Conservation (phyloP, 2,797 vertebrate genomes). For the Pangasius sanitwongsei region DNA sequence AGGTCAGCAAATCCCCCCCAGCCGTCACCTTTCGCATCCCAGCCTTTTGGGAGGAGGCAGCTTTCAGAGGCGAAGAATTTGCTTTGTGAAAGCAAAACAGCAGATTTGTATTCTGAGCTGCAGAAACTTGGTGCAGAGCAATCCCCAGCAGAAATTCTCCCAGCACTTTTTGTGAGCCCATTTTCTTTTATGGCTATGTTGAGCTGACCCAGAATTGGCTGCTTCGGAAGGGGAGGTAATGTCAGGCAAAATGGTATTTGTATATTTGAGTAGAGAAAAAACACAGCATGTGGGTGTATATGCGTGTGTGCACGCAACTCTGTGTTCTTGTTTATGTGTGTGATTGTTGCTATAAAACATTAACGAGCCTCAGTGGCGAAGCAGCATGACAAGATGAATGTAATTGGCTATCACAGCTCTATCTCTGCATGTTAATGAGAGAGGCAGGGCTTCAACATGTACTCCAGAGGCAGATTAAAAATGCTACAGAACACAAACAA, state of each 20-base stretch:
- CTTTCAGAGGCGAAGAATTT: not conserved
- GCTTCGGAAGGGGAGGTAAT: not conserved
- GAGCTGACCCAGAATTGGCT: conserved; percentile 69
- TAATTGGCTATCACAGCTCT: conserved; percentile 82
- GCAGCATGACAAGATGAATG: conserved; percentile 83
- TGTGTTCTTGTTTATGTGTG: conserved; percentile 21
- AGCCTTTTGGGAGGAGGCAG: not conserved
- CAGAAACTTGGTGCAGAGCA: not conserved
- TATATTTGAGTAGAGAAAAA: conserved; percentile 20
- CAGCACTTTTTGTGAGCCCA: not conserved
- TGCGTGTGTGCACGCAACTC: not conserved
- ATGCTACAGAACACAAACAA: conserved; percentile 67
- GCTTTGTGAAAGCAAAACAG: not conserved
- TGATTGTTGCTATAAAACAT: conserved; percentile 77
- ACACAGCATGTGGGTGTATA: not conserved
- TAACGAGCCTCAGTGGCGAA: conserved; percentile 78
- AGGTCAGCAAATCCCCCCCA: conserved; percentile 34
- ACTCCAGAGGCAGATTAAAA: conserved; percentile 52
- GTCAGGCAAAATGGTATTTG: conserved; percentile 22
- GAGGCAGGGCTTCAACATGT: conserved; percentile 79
- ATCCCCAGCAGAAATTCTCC: conserved; percentile 8
- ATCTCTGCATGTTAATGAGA: conserved; percentile 84
- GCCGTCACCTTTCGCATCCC: conserved; percentile 17
- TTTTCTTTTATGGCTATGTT: conserved; percentile 45
- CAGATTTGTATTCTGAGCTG: not conserved